Percentiles rank a stretch among this genome's conserved stretches.
These are phyloP conservation scores for Meghimatium bilineatum DNA, from an alignment of 2,888 invertebrate genomes.

Conservation along the genomic window DNA sequence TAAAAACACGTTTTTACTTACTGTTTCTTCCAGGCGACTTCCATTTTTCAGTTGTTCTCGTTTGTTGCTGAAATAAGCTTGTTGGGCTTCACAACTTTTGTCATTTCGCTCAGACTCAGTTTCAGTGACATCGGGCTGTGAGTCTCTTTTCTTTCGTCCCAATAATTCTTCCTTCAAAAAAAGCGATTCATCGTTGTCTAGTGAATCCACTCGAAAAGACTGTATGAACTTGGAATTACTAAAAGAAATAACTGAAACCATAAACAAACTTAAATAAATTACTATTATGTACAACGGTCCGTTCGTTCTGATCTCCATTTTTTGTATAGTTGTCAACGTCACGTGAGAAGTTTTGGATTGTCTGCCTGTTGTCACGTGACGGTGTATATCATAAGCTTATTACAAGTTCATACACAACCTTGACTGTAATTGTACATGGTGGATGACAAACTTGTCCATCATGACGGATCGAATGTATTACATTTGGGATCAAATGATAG, in stretches of 20 bases:
- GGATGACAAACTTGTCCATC: too few relatives aligned
- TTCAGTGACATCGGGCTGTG: constrained; percentile 19
- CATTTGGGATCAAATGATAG: too few relatives aligned
- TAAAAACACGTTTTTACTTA: background rate
- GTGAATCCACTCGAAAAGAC: background rate
- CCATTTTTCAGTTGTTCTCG: constrained; percentile 20
- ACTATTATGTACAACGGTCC: background rate
- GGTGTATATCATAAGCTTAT: too few relatives aligned
- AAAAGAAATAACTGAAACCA: background rate
- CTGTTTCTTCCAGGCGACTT: constrained; percentile 43
- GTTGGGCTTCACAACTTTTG: constrained; percentile 22
- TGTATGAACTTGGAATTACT: background rate
- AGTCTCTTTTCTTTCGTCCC: background rate
- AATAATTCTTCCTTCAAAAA: background rate
- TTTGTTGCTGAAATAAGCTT: constrained; percentile 14
- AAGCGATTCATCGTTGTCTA: background rate
- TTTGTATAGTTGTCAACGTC: constrained; percentile 40
- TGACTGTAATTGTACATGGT: too few relatives aligned
- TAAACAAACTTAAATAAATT: background rate
- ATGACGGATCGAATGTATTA: too few relatives aligned
- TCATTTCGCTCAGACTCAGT: constrained; percentile 18
- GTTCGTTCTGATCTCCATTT: constrained; percentile 19
- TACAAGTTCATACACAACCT: too few relatives aligned
- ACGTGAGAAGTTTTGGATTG: constrained; percentile 28
- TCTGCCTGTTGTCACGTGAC: constrained; percentile 15